Evolutionary conservation across 92 coral and sea anemone species (phyloP).

Genomic region (Zoanthus sociatus): DNA sequence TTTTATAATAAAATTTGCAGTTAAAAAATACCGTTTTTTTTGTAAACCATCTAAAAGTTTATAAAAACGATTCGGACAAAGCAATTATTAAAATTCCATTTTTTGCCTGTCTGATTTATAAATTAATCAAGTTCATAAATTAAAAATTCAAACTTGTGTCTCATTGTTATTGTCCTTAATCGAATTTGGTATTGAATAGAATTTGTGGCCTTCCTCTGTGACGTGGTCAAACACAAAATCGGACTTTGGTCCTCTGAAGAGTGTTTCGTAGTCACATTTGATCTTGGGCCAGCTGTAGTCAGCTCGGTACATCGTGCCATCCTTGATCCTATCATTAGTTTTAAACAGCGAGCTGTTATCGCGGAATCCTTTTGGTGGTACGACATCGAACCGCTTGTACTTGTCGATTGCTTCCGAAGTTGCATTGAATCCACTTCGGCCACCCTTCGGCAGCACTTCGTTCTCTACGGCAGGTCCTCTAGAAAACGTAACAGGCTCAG

Average conservation of each 20-base stretch:
- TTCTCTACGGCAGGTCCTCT: conserved; percentile 80
- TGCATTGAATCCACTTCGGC: conserved; percentile 50
- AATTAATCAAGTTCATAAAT: background rate
- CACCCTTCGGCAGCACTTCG: conserved; percentile 81
- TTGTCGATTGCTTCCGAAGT: conserved; percentile 93
- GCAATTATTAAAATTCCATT: no score
- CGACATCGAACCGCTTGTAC: conserved; percentile 85
- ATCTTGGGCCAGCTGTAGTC: conserved; percentile 86
- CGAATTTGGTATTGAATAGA: conserved; percentile 69
- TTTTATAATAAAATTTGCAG: no score
- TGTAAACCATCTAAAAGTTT: no score
- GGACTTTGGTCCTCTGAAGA: conserved; percentile 59
- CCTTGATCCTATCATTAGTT: conserved; percentile 66
- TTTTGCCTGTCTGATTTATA: background rate
- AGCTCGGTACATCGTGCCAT: conserved; percentile 75
- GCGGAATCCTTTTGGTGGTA: conserved; percentile 86
- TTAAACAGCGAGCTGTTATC: conserved; percentile 90
- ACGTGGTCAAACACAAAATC: conserved; percentile 81
- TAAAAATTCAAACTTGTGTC: conserved; percentile 43
- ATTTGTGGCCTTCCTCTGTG: conserved; percentile 88
- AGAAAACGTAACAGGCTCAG: conserved; percentile 71
- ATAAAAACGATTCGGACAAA: no score
- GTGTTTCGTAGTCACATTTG: conserved; percentile 80
- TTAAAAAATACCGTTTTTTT: no score
- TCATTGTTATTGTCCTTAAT: conserved; percentile 47